Base-by-base conservation (phyloP, 2,113 vertebrate species). In the Excalfactoria chinensis region DNA sequence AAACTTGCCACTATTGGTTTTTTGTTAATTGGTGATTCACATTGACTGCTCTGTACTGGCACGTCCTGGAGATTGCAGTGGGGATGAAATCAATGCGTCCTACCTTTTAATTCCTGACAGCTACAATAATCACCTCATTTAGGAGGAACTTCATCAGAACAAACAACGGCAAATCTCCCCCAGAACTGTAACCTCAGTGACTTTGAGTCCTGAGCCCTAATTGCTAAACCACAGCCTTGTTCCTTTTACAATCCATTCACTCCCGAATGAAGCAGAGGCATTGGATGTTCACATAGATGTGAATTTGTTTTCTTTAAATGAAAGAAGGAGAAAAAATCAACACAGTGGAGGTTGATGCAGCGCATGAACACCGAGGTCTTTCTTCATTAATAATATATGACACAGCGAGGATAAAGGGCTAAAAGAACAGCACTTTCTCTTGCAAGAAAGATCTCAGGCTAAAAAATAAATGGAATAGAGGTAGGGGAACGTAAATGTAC, bases 91-190 rank as follows among this genome's bases (percentile, higher is more conserved):
- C 96, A 64, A 93, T 96, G 94, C n/a, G 67, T 83, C 49, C 90
- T 88, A 79, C 86, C 92, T 92, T 89, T 94, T 89, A 68, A 67
- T 87, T 73, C 94, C 94, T 96, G 95, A 89, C 93, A 88, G 85
- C 95, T 86, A 71, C 94, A 89, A 94, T 93, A 92, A 95, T 95
- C 86, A 85, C 78, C 93, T 94, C 89, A 51, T 90, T 95, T 76
- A 74, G 84, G 63, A 89, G 74, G 49, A 91, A 87, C 90, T 91
- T 96, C 84, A 87, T 92, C 89, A 73, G 85, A 89, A 89, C 82
- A 92, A 82, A 82, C 93, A 90, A 20, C 63, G 51, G 86, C 89
- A 76, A 67, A 87, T 82, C 86, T 90, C 63, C 28, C 58, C 25
- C 80, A 59, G 73, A 94, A 66, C 32, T 40, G 71, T 76, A 71